Conservation (phyloP, 2,888 invertebrate genomes). For the Oscheius sp. region DNA sequence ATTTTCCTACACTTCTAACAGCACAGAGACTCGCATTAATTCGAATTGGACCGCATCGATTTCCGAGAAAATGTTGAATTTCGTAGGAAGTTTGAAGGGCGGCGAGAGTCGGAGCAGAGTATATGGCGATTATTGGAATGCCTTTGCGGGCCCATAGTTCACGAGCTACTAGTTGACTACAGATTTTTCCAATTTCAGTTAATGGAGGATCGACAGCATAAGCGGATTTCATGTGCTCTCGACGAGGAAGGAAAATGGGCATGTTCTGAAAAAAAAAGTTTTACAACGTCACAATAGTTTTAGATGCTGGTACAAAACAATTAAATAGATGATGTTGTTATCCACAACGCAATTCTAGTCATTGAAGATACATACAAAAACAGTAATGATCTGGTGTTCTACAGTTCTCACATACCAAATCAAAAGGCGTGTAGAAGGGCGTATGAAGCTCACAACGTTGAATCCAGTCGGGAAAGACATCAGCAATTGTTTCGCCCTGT, state of each 20-base stretch:
- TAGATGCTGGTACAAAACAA: background rate
- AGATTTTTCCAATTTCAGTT: constrained; percentile 44
- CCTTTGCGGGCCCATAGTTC: constrained; percentile 38
- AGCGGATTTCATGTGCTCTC: constrained; percentile 35
- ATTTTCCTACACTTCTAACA: background rate
- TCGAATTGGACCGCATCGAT: constrained; percentile 25
- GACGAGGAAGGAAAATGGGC: constrained; percentile 42
- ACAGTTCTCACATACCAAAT: constrained; percentile 38
- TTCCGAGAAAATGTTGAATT: constrained; percentile 29
- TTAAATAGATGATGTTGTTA: too few relatives aligned
- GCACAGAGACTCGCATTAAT: constrained; percentile 7
- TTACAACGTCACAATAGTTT: background rate
- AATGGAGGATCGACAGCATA: constrained; percentile 46
- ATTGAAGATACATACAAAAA: background rate
- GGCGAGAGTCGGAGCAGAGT: constrained; percentile 43
- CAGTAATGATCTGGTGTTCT: background rate
- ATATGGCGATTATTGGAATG: constrained; percentile 34
- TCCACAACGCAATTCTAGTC: too few relatives aligned
- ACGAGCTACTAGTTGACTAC: constrained; percentile 40
- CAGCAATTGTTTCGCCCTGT: constrained; percentile 39
- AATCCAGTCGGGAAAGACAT: constrained; percentile 49
- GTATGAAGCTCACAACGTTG: constrained; percentile 33
- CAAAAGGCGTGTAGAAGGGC: constrained; percentile 39
- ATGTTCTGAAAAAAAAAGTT: constrained; percentile 36
- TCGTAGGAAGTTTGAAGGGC: constrained; percentile 48